Percentiles rank a stretch among this genome's conserved stretches.
Conservation (phyloP, 2,888 invertebrate species). For the Melanotus villosus region DNA sequence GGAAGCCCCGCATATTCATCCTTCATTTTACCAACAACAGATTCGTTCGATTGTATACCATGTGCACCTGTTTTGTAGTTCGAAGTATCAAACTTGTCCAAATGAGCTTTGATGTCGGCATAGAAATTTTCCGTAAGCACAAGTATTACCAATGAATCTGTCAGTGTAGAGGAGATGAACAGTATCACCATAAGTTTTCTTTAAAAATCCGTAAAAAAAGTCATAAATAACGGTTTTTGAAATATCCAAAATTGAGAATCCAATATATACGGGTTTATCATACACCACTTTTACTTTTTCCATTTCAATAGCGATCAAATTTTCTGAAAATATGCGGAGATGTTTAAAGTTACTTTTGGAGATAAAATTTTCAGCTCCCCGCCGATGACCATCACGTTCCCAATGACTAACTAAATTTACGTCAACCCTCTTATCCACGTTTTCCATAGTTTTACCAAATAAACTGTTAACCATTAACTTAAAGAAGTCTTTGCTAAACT, state of each 20-base stretch:
- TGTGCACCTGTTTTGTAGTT: too few relatives aligned
- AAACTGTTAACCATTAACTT: too few relatives aligned
- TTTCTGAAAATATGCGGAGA: constrained; percentile 19
- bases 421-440: constrained; percentile 63
- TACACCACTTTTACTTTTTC: constrained; percentile 39
- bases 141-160: background rate
- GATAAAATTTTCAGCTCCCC: constrained; percentile 45
- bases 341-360: constrained; percentile 39
- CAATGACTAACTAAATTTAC: too few relatives aligned
- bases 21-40: too few relatives aligned
- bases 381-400: constrained; percentile 57
- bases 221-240: constrained; percentile 49
- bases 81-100: too few relatives aligned
- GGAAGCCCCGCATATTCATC: too few relatives aligned
- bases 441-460: too few relatives aligned
- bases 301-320: constrained; percentile 39
- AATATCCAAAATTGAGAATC: constrained; percentile 49
- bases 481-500: constrained; percentile 39
- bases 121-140: constrained; percentile 36
- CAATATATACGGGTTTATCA: constrained; percentile 52
- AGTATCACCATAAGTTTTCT: too few relatives aligned
- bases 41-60: too few relatives aligned
- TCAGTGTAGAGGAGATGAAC: background rate
- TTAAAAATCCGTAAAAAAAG: constrained; percentile 46
- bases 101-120: background rate